Evolutionary conservation across 2,888 invertebrate genomes (phyloP), one percentile per base, ranked within the genome.

Genomic region (Adelognathus sp.): DNA sequence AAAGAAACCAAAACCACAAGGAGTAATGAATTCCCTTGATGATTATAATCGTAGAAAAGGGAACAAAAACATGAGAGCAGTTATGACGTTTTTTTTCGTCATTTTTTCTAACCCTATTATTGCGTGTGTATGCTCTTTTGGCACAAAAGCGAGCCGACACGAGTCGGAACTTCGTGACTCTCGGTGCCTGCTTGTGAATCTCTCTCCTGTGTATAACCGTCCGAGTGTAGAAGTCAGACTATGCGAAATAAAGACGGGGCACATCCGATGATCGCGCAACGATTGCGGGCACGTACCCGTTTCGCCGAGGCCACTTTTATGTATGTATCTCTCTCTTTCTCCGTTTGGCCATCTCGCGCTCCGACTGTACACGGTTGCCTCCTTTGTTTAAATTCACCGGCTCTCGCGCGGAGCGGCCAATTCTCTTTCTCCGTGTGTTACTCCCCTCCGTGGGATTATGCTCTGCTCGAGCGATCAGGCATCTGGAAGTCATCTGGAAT

Each of bases 371-470:
- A 86, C 85, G 87, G 86, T 82, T 88, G 81, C 81, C 85, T 86
- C 86, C 88, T 88, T 88, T 88, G 88, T 88, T 88, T 88, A 88
- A 87, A 87, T 86, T 86, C 85, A 87, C 82, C 84, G 86, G 88
- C 83, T 86, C 58, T 33, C 70, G 50, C 84, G 84, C 87, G 76
- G 27, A 7, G 29, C 54, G 11, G 27, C 39, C 7, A 36, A n/a
- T 31, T 31, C 33, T 46, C 64, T 50, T 21, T 33, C 33, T 52
- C 46, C 27, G n/a, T n/a, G n/a, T 2, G 24, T 24, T n/a, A 24
- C 39, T 36, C 33, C 39, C 16, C 16, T 79, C 83, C 85, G 87
- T 88, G 87, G 86, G 86, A 87, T 87, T 87, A 88, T 88, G n/a
- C 86, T 88, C 86, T 86, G 87, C 85, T 86, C 86, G 87, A 85